These are phyloP conservation scores for Protomyctophum bolini DNA, from an alignment of 2,113 vertebrate species.

Conservation along the genomic window DNA sequence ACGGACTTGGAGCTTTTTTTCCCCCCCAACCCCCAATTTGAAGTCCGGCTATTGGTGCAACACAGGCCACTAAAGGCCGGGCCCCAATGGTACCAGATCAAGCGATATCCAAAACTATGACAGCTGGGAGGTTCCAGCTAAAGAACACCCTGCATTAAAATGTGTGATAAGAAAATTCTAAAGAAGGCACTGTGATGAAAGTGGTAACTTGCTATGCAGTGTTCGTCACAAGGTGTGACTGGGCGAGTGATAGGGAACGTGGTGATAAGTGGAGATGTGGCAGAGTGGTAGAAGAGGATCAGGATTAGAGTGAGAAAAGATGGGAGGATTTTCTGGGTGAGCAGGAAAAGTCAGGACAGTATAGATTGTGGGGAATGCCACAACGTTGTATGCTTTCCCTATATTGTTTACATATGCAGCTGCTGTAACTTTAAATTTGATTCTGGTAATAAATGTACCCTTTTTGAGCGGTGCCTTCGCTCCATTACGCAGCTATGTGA, in stretches of 20 bases:
- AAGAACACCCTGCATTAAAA: not conserved
- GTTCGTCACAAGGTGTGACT: no score
- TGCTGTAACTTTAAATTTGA: no score
- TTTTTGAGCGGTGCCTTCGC: no score
- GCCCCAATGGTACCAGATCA: conserved; percentile 58
- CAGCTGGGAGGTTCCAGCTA: not conserved
- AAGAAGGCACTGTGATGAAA: not conserved
- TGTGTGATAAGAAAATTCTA: not conserved
- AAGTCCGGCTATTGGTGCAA: conserved; percentile 41
- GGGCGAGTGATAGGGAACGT: no score
- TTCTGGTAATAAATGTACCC: no score
- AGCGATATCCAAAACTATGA: not conserved
- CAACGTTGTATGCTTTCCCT: not conserved
- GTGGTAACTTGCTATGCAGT: not conserved
- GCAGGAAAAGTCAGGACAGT: not conserved
- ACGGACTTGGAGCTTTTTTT: conserved; percentile 72
- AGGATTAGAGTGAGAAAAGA: no score
- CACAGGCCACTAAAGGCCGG: conserved; percentile 38
- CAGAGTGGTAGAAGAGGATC: no score
- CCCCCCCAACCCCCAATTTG: conserved; percentile 52
- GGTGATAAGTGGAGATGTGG: no score
- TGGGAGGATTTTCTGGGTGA: conserved; percentile 20
- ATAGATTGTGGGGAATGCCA: not conserved
- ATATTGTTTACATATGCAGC: no score
- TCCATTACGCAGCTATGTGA: no score